Conservation (phyloP, 30 jellyfish, hydroid and myxozoan species). For the Morbakka virulenta region DNA sequence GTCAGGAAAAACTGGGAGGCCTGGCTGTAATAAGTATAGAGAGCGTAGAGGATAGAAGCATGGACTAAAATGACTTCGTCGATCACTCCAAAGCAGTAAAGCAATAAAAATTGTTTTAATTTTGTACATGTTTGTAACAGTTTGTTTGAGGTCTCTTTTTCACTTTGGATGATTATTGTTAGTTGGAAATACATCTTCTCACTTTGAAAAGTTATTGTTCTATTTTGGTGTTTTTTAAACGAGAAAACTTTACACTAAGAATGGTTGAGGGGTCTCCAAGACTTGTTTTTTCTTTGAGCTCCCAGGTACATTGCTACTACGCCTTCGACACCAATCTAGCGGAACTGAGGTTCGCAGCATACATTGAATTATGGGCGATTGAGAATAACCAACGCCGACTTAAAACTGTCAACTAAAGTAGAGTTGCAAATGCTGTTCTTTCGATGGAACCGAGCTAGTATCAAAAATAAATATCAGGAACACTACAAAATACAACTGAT, state of each 20-base stretch:
- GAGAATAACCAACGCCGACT: too few relatives aligned
- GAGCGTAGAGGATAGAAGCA: neutral
- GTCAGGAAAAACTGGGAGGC: neutral
- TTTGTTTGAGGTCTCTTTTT: neutral
- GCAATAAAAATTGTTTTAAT: neutral
- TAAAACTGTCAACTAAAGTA: too few relatives aligned
- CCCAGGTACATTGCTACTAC: neutral
- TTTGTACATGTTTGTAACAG: neutral
- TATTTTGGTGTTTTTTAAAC: neutral
- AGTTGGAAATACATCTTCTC: neutral
- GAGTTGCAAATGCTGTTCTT: too few relatives aligned
- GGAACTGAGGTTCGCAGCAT: too few relatives aligned
- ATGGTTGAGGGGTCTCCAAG: neutral
- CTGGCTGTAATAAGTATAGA: neutral
- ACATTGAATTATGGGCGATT: too few relatives aligned
- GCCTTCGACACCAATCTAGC: too few relatives aligned
- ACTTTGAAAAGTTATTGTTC: neutral
- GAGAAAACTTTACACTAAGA: neutral
- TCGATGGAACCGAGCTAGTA: too few relatives aligned
- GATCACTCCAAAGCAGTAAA: neutral
- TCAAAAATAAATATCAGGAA: too few relatives aligned
- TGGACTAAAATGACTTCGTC: neutral
- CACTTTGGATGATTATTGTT: neutral
- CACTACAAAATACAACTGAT: too few relatives aligned
- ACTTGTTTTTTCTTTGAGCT: neutral